These are phyloP conservation scores for Cheilosia scutellata DNA, from an alignment of 2,888 invertebrate genomes.

Conservation along the genomic window DNA sequence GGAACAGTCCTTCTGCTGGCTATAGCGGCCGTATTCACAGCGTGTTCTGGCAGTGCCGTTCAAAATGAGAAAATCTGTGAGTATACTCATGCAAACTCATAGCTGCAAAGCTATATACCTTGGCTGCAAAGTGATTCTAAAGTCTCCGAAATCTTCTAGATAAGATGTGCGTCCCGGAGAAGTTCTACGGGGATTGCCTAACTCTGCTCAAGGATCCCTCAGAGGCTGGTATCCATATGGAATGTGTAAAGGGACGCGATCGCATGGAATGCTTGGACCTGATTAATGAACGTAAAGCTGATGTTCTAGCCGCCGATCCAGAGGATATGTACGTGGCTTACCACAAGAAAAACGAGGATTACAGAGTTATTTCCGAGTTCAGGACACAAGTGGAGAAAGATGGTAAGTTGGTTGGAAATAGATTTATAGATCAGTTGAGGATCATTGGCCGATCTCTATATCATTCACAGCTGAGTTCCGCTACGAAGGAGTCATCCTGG, in stretches of 20 bases:
- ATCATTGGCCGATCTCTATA: background rate
- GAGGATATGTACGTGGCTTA: slow-evolving; percentile 95
- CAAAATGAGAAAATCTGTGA: slow-evolving; percentile 70
- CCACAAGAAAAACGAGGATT: slow-evolving; percentile 89
- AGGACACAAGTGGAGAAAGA: slow-evolving; percentile 91
- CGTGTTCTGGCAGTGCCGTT: slow-evolving; percentile 43
- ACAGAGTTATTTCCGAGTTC: slow-evolving; percentile 90
- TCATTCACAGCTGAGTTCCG: slow-evolving; percentile 88
- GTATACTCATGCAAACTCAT: background rate
- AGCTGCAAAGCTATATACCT: background rate
- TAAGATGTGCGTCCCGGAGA: slow-evolving; percentile 90
- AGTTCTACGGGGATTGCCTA: slow-evolving; percentile 87
- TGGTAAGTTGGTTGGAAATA: slow-evolving; percentile 84
- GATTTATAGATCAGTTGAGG: background rate
- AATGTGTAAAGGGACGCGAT: slow-evolving; percentile 90
- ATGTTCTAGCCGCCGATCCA: slow-evolving; percentile 92
- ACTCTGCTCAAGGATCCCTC: slow-evolving; percentile 84
- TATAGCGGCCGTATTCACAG: slow-evolving; percentile 43
- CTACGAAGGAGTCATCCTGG: slow-evolving; percentile 92
- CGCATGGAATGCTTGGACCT: slow-evolving; percentile 88
- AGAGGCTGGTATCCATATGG: slow-evolving; percentile 85
- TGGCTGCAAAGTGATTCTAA: background rate
- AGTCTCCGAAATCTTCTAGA: slow-evolving; percentile 84
- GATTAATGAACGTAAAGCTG: slow-evolving; percentile 91
- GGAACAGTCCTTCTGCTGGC: slow-evolving; percentile 52